Percentiles rank a stretch among this genome's conserved stretches.
Conservation (phyloP, 2,797 vertebrate species). For the Lepus oiostolus region DNA sequence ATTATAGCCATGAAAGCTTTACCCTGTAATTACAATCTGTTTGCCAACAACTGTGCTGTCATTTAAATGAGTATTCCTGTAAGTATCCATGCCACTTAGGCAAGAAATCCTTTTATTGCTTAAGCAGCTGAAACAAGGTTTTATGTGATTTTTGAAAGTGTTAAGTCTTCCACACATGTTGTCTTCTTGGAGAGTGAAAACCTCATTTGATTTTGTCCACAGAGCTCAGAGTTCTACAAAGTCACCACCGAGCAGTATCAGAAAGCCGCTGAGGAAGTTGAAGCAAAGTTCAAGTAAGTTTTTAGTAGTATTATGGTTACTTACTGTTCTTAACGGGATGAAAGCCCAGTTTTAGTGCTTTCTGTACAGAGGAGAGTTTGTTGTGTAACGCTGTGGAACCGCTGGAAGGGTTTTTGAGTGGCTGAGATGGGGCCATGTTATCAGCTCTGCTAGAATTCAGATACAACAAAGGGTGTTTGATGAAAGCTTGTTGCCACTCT, state of each 20-base stretch:
- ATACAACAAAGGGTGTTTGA: neutral
- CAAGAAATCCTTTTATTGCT: neutral
- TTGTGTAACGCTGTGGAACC: neutral
- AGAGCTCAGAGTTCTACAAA: constrained; percentile 98
- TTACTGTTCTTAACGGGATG: neutral
- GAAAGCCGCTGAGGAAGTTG: constrained; percentile 95
- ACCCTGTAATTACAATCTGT: neutral
- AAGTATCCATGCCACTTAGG: neutral
- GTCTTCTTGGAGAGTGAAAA: constrained; percentile 58
- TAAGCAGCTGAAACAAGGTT: neutral
- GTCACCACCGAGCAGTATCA: constrained; percentile 96
- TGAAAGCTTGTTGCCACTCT: neutral
- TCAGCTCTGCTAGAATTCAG: constrained; percentile 17
- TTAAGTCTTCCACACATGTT: neutral
- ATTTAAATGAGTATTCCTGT: constrained; percentile 29
- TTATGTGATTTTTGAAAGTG: neutral
- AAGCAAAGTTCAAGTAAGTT: constrained; percentile 96
- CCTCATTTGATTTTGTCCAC: constrained; percentile 70
- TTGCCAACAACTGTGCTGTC: neutral
- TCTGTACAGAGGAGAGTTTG: neutral
- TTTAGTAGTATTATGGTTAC: neutral
- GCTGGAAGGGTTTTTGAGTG: neutral
- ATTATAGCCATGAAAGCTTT: neutral
- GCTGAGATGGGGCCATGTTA: neutral
- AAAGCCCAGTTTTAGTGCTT: neutral